Evolutionary conservation across 2,797 vertebrate species (phyloP).

Genomic region (Peromyscus attwateri): DNA sequence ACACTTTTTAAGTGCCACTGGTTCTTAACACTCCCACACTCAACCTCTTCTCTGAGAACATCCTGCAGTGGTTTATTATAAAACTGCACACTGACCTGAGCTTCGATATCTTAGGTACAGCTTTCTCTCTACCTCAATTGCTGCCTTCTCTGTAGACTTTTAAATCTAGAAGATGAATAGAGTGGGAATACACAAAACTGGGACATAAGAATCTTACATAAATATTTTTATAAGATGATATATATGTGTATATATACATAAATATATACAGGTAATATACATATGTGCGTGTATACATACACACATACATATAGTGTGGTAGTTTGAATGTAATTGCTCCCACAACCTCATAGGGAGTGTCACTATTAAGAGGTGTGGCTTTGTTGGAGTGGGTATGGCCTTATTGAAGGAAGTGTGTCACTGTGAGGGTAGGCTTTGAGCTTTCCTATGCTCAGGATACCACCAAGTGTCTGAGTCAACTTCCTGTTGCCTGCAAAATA

Average conservation of each 20-base stretch:
- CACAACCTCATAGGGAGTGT: not conserved
- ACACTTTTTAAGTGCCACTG: conserved; percentile 28
- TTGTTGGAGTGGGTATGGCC: not conserved
- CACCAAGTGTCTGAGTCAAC: not conserved
- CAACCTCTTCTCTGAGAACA: conserved; percentile 71
- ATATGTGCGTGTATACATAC: not conserved
- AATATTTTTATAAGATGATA: not conserved
- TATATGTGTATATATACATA: not conserved
- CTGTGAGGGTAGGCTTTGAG: not conserved
- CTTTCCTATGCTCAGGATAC: not conserved
- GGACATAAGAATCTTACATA: not conserved
- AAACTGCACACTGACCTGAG: conserved; percentile 24
- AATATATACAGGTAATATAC: not conserved
- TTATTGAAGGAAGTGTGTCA: not conserved
- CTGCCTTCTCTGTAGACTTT: not conserved
- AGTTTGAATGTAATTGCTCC: not conserved
- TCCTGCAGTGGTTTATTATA: conserved; percentile 39
- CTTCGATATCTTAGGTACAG: not conserved
- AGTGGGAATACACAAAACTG: not conserved
- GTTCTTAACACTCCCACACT: conserved; percentile 53
- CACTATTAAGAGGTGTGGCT: not conserved
- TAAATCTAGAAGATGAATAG: not conserved
- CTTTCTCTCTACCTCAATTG: not conserved
- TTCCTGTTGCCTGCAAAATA: not conserved
- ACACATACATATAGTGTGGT: not conserved